Percentiles rank a stretch among this genome's conserved stretches.
These are phyloP conservation scores for Cyrtonyx montezumae DNA, from an alignment of 2,113 vertebrate genomes.

Conservation along the genomic window DNA sequence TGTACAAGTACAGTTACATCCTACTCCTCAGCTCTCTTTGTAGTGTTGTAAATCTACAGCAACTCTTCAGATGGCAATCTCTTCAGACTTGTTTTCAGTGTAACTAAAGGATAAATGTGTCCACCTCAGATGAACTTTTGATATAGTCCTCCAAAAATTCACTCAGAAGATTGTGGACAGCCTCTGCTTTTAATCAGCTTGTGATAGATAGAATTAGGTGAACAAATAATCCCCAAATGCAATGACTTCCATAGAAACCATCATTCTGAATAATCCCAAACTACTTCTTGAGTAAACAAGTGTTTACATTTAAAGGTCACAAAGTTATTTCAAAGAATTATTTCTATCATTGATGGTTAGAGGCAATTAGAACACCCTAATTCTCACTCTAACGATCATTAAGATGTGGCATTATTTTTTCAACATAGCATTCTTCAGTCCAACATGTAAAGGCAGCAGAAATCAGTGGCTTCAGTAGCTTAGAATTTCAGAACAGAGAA, in stretches of 20 bases:
- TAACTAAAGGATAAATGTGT: background rate
- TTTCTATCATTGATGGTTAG: background rate
- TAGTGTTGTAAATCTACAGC: background rate
- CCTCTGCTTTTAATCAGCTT: background rate
- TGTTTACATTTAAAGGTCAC: slow-evolving; percentile 36
- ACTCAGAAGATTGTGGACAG: background rate
- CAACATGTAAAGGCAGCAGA: background rate
- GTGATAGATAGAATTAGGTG: background rate
- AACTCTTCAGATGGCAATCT: background rate
- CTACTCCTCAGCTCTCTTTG: background rate
- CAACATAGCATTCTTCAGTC: background rate
- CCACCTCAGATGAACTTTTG: background rate
- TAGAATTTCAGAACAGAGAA: slow-evolving; percentile 11
- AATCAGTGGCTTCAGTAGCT: slow-evolving; percentile 1
- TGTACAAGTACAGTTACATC: background rate
- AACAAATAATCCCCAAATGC: slow-evolving; percentile 1
- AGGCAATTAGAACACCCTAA: background rate
- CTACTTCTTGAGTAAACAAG: slow-evolving; percentile 9
- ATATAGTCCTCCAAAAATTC: background rate
- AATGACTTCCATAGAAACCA: slow-evolving; percentile 13
- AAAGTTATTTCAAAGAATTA: slow-evolving; percentile 3
- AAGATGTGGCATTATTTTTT: background rate
- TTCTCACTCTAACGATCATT: slow-evolving; percentile 25
- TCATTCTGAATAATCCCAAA: background rate
- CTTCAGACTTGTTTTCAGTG: background rate